A percentile compares a stretch with the other conserved stretches of the same genome.
Conservation (phyloP, 2,888 invertebrate species). For the Dendrolimus pini region DNA sequence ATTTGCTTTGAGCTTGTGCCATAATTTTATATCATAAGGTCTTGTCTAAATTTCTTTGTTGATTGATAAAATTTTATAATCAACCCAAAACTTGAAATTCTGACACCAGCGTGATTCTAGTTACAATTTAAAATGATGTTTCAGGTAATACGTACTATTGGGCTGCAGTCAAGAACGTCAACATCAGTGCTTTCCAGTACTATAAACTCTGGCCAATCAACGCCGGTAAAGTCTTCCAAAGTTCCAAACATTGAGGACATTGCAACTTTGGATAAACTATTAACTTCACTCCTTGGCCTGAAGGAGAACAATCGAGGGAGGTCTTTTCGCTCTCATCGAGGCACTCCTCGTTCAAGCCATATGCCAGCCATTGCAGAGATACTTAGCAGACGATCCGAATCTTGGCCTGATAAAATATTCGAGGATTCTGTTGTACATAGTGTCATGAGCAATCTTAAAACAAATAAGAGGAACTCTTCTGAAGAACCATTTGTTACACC, state of each 20-base stretch:
- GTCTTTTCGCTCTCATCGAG: conserved; percentile 51
- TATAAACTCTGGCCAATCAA: conserved; percentile 40
- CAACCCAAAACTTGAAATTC: too few species aligned
- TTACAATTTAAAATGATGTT: conserved; percentile 6
- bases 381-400: conserved; percentile 43
- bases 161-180: conserved; percentile 45
- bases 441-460: conserved; percentile 51
- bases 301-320: conserved; percentile 40
- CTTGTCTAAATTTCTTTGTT: too few species aligned
- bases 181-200: conserved; percentile 45
- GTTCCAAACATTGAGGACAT: conserved; percentile 75
- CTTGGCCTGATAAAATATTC: conserved; percentile 63
- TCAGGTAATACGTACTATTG: conserved; percentile 54
- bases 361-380: conserved; percentile 39
- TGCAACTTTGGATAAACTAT: conserved; percentile 78
- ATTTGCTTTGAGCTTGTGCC: too few species aligned
- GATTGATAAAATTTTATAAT: too few species aligned
- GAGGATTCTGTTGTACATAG: conserved; percentile 59
- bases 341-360: conserved; percentile 51
- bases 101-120: too few species aligned
- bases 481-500: conserved; percentile 64
- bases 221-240: conserved; percentile 31
- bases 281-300: conserved; percentile 76
- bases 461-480: conserved; percentile 44
- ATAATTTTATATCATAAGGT: too few species aligned